Evolutionary conservation across 92 coral and sea anemone species (phyloP).

Genomic region (Epizoanthus scotinus): DNA sequence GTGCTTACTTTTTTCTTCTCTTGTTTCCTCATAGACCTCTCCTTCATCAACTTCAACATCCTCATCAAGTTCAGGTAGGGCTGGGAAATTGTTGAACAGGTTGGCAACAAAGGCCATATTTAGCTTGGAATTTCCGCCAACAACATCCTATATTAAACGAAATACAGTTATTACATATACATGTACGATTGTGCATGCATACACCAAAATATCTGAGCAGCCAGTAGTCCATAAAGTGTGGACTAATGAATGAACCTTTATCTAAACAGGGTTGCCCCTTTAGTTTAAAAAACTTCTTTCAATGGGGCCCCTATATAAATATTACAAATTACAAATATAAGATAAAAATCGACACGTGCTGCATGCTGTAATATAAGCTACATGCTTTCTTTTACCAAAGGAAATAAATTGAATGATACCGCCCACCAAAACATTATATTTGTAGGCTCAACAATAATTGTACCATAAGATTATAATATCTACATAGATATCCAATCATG

Average conservation of each 20-base stretch:
- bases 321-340: no score
- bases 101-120: constrained; percentile 99
- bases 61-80: constrained; percentile 82
- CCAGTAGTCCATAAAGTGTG: no score
- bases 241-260: no score
- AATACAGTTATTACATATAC: neutral
- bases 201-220: no score
- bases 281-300: no score
- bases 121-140: constrained; percentile 83
- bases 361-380: no score
- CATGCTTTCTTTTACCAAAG: no score
- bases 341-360: no score
- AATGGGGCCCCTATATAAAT: no score
- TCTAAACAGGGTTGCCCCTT: no score
- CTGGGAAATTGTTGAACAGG: constrained; percentile 86
- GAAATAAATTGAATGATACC: neutral
- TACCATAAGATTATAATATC: no score
- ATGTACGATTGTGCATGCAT: no score
- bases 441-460: neutral
- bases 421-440: neutral
- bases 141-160: constrained; percentile 71
- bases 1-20: constrained; percentile 74
- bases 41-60: constrained; percentile 54
- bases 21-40: constrained; percentile 62
- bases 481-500: neutral